Evolutionary conservation across 2,888 invertebrate species (phyloP), one percentile per base, ranked within the genome.

Genomic region (Macropis europaea): DNA sequence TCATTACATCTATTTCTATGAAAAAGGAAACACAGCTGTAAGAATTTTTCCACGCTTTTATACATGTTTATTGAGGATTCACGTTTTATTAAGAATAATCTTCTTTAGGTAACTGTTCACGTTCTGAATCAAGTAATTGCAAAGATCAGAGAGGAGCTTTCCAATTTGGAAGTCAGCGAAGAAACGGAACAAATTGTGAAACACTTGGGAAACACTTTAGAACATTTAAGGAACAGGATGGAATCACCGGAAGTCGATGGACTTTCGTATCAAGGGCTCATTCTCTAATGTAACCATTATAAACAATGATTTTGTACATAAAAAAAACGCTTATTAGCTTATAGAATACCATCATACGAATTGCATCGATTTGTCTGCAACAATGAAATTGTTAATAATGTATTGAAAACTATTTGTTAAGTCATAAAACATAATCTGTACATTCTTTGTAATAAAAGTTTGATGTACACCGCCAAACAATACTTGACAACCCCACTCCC

Each of bases 111-210:
- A 3, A 93, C 93, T 0, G 91, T 93, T 9, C 92, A 92, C 79
- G 92, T 93, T 77, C 87, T 95, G 59, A 94, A 93, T 86, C 93
- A 94, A 88, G 93, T 99, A 47, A 96, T 99, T 73, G 94, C 94
- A 34, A 98, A 98, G 91, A 97, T 99, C 48, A 95, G 96, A 78
- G 98, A 98, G 84, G 97, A 98, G 88, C 90, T 99, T 28, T 97
- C 97, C 0, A 97, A 97, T 90, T 91, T 99, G 73, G 99, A 99
- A 87, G 95, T 95, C 50, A 97, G 96, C 15, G 98, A 98, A 85
- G 99, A 99, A 90, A 97, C 97, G 28, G 98, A 99, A 86, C 98
- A 98, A 91, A 97, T 99, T 79, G 96, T 96, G 73, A 97, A 97
- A 87, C 99, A 99, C 90, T 97, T 99, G 90, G 95, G 95, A 83